These are phyloP conservation scores for Felis chaus DNA, from an alignment of 2,113 vertebrate species.

Conservation along the genomic window DNA sequence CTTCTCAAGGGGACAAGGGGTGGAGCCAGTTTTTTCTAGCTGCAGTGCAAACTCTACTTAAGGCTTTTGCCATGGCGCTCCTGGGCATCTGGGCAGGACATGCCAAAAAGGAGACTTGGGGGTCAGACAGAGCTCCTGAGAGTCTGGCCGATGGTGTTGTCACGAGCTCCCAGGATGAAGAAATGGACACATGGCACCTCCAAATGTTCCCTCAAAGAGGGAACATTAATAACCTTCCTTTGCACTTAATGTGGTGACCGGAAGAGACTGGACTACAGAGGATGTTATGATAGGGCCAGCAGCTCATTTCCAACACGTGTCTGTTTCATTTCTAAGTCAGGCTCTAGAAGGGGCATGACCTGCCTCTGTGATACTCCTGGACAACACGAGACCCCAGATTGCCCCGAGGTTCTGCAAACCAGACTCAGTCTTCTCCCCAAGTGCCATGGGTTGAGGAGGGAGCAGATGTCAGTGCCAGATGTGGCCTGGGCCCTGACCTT, in stretches of 20 bases:
- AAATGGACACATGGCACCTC: not conserved
- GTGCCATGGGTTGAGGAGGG: not conserved
- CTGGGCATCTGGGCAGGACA: not conserved
- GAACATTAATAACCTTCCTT: not conserved
- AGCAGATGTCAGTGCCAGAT: not conserved
- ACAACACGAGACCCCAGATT: fast-evolving
- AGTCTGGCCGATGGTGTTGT: too few relatives aligned
- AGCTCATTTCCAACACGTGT: not conserved
- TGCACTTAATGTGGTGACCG: too few relatives aligned
- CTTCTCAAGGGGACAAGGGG: not conserved
- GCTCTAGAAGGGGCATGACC: not conserved
- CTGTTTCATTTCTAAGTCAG: not conserved
- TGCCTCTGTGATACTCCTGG: not conserved
- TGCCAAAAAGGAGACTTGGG: not conserved
- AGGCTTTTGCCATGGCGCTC: not conserved
- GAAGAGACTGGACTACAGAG: not conserved
- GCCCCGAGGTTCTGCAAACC: not conserved
- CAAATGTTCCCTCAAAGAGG: not conserved
- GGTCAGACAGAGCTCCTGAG: not conserved
- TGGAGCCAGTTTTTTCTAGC: not conserved
- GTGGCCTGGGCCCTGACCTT: not conserved
- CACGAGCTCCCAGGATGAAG: not conserved
- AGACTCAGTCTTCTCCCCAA: not conserved
- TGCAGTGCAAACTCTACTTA: not conserved
- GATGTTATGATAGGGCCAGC: too few relatives aligned